These are phyloP conservation scores for Bombus soroeensis DNA, from an alignment of 1,140 invertebrate species.

Conservation along the genomic window DNA sequence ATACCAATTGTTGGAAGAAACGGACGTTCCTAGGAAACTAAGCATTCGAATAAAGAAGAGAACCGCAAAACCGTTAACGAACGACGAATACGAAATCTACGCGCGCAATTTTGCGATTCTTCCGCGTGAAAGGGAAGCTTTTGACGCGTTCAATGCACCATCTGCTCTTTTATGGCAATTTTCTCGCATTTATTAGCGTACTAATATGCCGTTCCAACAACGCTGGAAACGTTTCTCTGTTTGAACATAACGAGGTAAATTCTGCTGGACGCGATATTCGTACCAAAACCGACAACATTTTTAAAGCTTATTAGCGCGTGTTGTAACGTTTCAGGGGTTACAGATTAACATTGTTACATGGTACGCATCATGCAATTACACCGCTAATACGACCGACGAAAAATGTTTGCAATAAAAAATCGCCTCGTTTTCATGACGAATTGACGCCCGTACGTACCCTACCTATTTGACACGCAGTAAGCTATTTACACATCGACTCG, in stretches of 20 bases:
- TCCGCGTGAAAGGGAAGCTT: background rate
- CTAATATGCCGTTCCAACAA: background rate
- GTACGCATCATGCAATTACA: background rate
- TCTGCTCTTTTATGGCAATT: background rate
- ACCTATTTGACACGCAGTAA: too few relatives aligned
- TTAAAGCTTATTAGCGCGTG: slow-evolving; percentile 34
- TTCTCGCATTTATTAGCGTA: background rate
- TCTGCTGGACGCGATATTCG: background rate
- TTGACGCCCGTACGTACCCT: background rate
- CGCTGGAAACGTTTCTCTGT: background rate
- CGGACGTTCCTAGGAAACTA: too few relatives aligned
- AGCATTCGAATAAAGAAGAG: too few relatives aligned
- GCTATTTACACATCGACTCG: background rate
- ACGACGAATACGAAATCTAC: background rate
- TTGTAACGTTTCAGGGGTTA: background rate
- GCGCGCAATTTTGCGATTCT: background rate
- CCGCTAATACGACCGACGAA: background rate
- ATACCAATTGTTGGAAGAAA: too few relatives aligned
- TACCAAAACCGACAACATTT: slow-evolving; percentile 33
- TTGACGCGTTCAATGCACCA: background rate
- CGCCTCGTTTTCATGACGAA: background rate
- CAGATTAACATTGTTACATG: slow-evolving; percentile 12
- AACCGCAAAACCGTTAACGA: background rate
- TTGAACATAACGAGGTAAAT: slow-evolving; percentile 29
- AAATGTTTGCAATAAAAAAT: background rate